Base-by-base conservation (phyloP, 2,888 invertebrate genomes). In the Vesta saturnalis region DNA sequence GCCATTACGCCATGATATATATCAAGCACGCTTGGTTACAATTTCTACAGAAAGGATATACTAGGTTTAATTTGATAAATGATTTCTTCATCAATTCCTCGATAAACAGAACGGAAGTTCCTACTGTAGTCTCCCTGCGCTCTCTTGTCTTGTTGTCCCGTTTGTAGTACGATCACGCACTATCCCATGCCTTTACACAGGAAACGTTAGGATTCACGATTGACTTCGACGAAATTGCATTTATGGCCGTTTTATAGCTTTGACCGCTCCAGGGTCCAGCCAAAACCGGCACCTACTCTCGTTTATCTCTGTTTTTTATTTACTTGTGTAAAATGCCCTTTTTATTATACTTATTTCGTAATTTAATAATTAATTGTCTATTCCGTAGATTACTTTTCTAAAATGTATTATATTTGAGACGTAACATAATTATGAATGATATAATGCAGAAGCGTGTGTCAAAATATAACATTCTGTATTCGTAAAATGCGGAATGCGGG, bases 191-290 rank as follows among this genome's bases (percentile, higher is more conserved):
- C 66, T 65, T 63, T 67, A 60, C 66, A 47, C 66, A 43, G 59
- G 43, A 67, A 60, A 70, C 70, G 65, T 70, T 65, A 67, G 61
- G 70, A 70, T 67, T 72, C 70, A 68, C 72, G 72, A 72, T 72
- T 72, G 73, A 73, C 72, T 72, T 64, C 56, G 59, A 61, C 63
- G 71, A 73, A 73, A 73, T 73, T 72, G 73, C 73, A 73, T 72
- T 72, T 73, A 73, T 73, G 71, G 73, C 64, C 71, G 67, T 72
- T 72, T 71, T 71, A 73, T 68, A 65, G 71, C 58, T n/a, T 19
- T 60, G 62, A 66, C 66, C 63, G 66, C 60, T 55, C 61, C 18
- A 43, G 30, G 60, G 49, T 15, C 61, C 61, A 39, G 52, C 61
- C 35, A 58, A 54, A 64, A 22, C 30, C 54, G 23, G 43, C 35